A percentile compares a stretch with the other conserved stretches of the same genome.
phyloP scores from a whole-genome alignment of 2,797 vertebrate genomes.

The Centroberyx gerrardi region DNA sequence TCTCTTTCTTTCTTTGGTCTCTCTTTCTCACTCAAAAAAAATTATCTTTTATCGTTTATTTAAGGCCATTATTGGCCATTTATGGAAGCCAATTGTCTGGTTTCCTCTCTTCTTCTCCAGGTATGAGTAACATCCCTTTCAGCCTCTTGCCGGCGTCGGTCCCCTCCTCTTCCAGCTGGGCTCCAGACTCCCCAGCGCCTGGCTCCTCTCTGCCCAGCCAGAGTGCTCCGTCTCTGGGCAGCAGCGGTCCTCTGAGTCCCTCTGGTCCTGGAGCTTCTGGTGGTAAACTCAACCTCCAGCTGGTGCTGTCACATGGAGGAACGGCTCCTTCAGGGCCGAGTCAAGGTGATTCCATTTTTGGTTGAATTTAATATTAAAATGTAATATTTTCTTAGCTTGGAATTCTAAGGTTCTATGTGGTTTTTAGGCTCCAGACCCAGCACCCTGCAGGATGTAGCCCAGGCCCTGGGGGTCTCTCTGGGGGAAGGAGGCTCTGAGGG shows the following conservation, averaged over 20 bases:
- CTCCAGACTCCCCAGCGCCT: too few species aligned
- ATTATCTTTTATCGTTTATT: too few species aligned
- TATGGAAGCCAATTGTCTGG: not conserved
- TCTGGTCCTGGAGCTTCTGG: conserved; percentile 20
- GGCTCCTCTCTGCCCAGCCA: too few species aligned
- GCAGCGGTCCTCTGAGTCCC: conserved; percentile 6
- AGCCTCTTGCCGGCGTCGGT: too few species aligned
- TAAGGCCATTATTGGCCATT: not conserved
- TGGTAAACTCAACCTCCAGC: conserved; percentile 33
- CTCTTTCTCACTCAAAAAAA: not conserved
- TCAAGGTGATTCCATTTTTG: conserved; percentile 30
- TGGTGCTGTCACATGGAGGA: conserved; percentile 26
- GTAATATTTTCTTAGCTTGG: too few species aligned
- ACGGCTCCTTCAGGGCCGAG: conserved; percentile 5
- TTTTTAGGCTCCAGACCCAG: conserved; percentile 34
- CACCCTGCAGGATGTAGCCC: conserved; percentile 55
- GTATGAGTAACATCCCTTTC: too few species aligned
- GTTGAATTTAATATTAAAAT: not conserved
- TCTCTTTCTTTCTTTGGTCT: not conserved
- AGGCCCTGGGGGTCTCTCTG: conserved; percentile 37
- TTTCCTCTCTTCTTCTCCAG: too few species aligned
- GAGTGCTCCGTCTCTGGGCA: not conserved
- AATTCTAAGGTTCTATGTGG: too few species aligned
- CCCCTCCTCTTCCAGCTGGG: too few species aligned
- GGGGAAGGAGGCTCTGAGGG: conserved; percentile 15